Percentiles rank a stretch among this genome's conserved stretches.
Conservation (phyloP, 2,888 invertebrate genomes). For the Phoronis australis region DNA sequence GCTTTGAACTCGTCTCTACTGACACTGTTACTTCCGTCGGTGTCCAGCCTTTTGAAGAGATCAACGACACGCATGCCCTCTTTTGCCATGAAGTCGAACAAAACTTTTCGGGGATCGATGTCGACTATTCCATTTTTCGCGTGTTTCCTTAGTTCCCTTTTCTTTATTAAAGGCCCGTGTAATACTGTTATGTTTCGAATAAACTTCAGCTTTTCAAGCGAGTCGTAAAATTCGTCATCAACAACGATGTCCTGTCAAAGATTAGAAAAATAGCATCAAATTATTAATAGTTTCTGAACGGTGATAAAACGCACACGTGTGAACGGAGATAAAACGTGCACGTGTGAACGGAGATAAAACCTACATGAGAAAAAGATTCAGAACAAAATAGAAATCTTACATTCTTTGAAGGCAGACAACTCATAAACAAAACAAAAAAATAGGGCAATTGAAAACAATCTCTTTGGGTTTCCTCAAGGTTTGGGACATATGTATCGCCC, state of each 20-base stretch:
- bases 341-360: too few relatives aligned
- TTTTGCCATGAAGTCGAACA: slow-evolving; percentile 33
- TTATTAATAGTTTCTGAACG: too few relatives aligned
- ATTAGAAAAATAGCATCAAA: too few relatives aligned
- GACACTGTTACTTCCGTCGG: slow-evolving; percentile 30
- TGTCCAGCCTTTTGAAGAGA: slow-evolving; percentile 32
- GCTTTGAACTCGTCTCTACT: slow-evolving; percentile 30
- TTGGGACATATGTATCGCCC: too few relatives aligned
- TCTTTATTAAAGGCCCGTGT: slow-evolving; percentile 24
- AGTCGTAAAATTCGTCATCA: slow-evolving; percentile 22
- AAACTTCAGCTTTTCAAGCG: slow-evolving; percentile 21
- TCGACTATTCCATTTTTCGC: slow-evolving; percentile 20
- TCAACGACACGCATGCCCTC: slow-evolving; percentile 34
- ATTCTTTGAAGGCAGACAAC: too few relatives aligned
- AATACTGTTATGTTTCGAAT: slow-evolving; percentile 18
- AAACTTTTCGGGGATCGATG: slow-evolving; percentile 24
- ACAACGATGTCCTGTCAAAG: slow-evolving; percentile 35
- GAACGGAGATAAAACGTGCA: too few relatives aligned
- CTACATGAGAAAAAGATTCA: too few relatives aligned
- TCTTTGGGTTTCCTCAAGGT: too few relatives aligned
- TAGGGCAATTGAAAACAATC: too few relatives aligned
- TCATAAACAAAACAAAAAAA: too few relatives aligned
- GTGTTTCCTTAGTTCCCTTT: slow-evolving; percentile 11
- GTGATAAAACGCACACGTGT: too few relatives aligned
- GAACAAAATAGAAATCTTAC: too few relatives aligned